A percentile compares a stretch with the other conserved stretches of the same genome.
These are phyloP conservation scores for Bostrychus sinensis DNA, from an alignment of 2,113 vertebrate genomes.

Conservation along the genomic window DNA sequence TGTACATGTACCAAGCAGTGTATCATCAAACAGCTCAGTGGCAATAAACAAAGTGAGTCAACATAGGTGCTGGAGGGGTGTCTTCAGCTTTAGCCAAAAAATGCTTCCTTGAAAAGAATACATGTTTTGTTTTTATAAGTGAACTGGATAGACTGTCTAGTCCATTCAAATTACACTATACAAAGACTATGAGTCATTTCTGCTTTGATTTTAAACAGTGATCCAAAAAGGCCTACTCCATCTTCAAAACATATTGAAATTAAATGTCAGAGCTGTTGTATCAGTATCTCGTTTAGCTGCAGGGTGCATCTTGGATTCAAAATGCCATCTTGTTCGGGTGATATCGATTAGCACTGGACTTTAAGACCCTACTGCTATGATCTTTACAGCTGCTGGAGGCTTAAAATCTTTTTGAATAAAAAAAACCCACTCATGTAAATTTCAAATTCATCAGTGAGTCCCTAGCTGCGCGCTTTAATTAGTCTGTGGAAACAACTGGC, in stretches of 20 bases:
- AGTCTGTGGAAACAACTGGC: conserved; percentile 42
- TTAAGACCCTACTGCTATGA: background rate
- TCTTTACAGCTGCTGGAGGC: conserved; percentile 7
- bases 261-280: conserved; percentile 33
- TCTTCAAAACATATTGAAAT: conserved; percentile 6
- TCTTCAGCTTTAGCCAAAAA: background rate
- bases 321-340: background rate
- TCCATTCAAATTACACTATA: background rate
- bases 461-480: conserved; percentile 53
- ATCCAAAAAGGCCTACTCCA: background rate
- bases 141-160: background rate
- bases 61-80: background rate
- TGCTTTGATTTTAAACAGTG: background rate
- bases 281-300: conserved; percentile 12
- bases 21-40: background rate
- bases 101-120: too few species aligned
- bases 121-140: too few species aligned
- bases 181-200: background rate
- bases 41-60: conserved; percentile 3
- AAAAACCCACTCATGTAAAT: background rate
- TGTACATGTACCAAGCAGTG: too few species aligned
- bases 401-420: background rate
- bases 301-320: conserved; percentile 19
- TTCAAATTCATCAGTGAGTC: conserved; percentile 38
- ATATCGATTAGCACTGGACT: background rate